These are phyloP conservation scores for Onthophagus sagittarius DNA, from an alignment of 2,888 invertebrate genomes.

Conservation along the genomic window DNA sequence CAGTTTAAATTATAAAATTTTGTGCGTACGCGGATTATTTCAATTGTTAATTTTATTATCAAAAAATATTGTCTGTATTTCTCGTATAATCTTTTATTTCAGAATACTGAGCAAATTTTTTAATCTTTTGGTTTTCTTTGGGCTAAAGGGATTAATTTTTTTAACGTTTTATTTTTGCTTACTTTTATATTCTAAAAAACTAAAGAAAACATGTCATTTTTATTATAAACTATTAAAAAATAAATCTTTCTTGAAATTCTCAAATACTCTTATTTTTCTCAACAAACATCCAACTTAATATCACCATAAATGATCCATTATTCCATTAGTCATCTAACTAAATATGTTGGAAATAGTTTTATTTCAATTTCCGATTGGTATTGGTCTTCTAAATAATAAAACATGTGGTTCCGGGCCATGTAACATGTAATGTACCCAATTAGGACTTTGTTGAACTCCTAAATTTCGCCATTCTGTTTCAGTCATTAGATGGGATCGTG, in stretches of 20 bases:
- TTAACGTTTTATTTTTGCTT: not conserved
- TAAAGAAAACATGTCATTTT: not conserved
- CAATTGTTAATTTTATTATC: not conserved
- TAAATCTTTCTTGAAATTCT: not conserved
- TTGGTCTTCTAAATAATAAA: conserved; percentile 68
- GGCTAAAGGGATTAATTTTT: not conserved
- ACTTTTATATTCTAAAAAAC: not conserved
- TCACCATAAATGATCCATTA: too few relatives aligned
- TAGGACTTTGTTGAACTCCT: conserved; percentile 91
- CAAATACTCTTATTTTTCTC: not conserved
- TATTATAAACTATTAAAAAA: not conserved
- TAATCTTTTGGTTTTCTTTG: not conserved
- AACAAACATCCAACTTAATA: too few relatives aligned
- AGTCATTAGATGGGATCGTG: conserved; percentile 86
- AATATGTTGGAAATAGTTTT: too few relatives aligned
- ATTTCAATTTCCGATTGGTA: not conserved
- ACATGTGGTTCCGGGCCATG: conserved; percentile 91
- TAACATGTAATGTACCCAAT: conserved; percentile 87
- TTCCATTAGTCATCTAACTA: too few relatives aligned
- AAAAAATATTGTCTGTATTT: not conserved
- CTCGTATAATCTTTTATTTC: not conserved
- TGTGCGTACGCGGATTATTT: not conserved
- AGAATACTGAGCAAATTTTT: not conserved
- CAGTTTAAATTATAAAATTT: not conserved
- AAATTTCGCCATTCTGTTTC: conserved; percentile 94